These are phyloP conservation scores for Synanthedon formicaeformis DNA, from an alignment of 2,888 invertebrate genomes.

Conservation along the genomic window DNA sequence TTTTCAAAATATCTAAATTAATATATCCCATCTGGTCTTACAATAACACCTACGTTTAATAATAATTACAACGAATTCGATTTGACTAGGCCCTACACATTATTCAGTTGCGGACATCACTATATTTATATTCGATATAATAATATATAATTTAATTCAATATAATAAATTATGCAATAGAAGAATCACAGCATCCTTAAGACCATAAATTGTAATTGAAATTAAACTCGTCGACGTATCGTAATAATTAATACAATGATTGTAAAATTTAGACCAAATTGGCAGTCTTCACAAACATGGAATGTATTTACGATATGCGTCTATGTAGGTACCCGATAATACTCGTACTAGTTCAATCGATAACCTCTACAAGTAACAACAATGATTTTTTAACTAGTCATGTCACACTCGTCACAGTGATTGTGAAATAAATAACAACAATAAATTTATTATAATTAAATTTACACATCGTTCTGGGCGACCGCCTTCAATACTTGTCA, in stretches of 20 bases:
- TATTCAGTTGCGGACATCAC: slow-evolving; percentile 58
- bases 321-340: slow-evolving; percentile 68
- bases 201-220: slow-evolving; percentile 65
- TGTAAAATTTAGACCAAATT: slow-evolving; percentile 71
- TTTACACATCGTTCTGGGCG: slow-evolving; percentile 21
- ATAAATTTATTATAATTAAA: slow-evolving; percentile 16
- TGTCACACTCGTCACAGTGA: slow-evolving; percentile 40
- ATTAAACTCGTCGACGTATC: slow-evolving; percentile 66
- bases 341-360: slow-evolving; percentile 59
- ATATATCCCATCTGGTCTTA: slow-evolving; percentile 34
- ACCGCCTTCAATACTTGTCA: slow-evolving; percentile 24
- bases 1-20: slow-evolving; percentile 58
- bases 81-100: slow-evolving; percentile 65
- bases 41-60: slow-evolving; percentile 27
- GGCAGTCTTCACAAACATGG: slow-evolving; percentile 71
- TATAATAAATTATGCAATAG: slow-evolving; percentile 67
- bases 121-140: slow-evolving; percentile 31
- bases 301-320: slow-evolving; percentile 66
- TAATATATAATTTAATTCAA: slow-evolving; percentile 34
- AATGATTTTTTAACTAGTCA: slow-evolving; percentile 59
- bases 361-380: slow-evolving; percentile 53
- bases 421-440: slow-evolving; percentile 46
- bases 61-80: slow-evolving; percentile 65
- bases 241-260: slow-evolving; percentile 57
- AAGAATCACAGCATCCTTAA: slow-evolving; percentile 71